Conservation (phyloP, 2,797 vertebrate genomes). For the Anniella stebbinsi region DNA sequence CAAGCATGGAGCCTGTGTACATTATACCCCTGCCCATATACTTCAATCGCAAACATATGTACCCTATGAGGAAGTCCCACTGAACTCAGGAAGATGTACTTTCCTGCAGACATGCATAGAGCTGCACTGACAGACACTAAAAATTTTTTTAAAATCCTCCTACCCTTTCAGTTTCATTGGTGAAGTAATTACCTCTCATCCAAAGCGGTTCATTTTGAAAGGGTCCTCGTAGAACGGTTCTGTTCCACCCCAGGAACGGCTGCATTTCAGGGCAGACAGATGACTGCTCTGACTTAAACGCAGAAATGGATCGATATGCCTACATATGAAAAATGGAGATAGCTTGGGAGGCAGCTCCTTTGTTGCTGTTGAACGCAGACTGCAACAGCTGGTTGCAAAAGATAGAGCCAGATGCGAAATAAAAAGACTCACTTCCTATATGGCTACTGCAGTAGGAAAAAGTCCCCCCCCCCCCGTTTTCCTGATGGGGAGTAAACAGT, state of each 20-base stretch:
- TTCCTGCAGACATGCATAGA: neutral
- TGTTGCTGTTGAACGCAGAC: fast-evolving
- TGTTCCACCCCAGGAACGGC: neutral
- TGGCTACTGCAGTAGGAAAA: neutral
- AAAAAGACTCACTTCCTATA: neutral
- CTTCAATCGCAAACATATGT: too few relatives aligned
- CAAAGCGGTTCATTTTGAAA: neutral
- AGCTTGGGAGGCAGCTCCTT: neutral
- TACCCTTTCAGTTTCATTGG: neutral
- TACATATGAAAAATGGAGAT: fast-evolving
- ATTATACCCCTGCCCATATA: too few relatives aligned
- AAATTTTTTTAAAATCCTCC: neutral
- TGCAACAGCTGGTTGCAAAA: neutral
- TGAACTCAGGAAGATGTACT: neutral
- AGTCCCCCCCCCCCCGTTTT: neutral
- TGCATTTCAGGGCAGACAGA: neutral
- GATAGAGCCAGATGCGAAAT: neutral
- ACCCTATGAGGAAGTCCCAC: neutral
- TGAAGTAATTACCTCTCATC: neutral
- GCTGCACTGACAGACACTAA: neutral
- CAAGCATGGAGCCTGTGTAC: neutral
- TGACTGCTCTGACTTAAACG: fast-evolving
- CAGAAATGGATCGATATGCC: neutral
- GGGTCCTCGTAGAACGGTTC: fast-evolving
- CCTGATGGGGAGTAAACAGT: fast-evolving